phyloP scores from a whole-genome alignment of 2,888 invertebrate species.

The Perizoma affinitatum region DNA sequence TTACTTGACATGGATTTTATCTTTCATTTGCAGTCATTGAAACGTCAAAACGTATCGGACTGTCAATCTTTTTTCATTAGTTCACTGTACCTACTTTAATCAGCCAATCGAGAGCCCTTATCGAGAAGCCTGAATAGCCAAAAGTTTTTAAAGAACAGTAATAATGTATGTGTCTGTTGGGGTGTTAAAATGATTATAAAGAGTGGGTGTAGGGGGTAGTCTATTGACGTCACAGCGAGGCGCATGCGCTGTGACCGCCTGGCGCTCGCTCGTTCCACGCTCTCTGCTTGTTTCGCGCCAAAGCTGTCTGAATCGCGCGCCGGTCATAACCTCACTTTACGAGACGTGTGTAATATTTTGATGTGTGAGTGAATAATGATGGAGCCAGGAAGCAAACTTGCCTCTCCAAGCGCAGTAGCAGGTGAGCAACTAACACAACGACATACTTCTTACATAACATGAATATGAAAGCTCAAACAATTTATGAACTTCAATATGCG shows the following conservation, averaged over 20 bases:
- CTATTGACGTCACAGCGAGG: conserved; percentile 64
- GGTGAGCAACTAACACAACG: conserved; percentile 55
- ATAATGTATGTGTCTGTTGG: too few relatives aligned
- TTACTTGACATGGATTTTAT: too few relatives aligned
- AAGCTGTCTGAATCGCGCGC: conserved; percentile 67
- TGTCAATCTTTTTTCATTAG: too few relatives aligned
- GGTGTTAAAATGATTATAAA: conserved; percentile 34
- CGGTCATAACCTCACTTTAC: conserved; percentile 66
- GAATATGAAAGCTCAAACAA: conserved; percentile 7
- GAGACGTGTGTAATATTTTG: conserved; percentile 37
- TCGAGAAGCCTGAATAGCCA: conserved; percentile 22
- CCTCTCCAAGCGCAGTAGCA: conserved; percentile 54
- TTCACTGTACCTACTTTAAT: too few relatives aligned
- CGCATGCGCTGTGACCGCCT: conserved; percentile 71
- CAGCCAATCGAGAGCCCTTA: background rate
- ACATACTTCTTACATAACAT: background rate
- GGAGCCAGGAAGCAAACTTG: conserved; percentile 56
- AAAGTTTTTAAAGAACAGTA: conserved; percentile 26
- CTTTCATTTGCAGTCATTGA: too few relatives aligned
- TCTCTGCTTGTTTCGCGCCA: conserved; percentile 72
- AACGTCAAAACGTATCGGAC: too few relatives aligned
- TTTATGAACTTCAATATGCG: conserved; percentile 28
- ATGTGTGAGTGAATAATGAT: conserved; percentile 46
- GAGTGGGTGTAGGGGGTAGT: conserved; percentile 45
- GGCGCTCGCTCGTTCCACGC: conserved; percentile 58